phyloP scores from a whole-genome alignment of 2,113 vertebrate species.

The Meriones unguiculatus region DNA sequence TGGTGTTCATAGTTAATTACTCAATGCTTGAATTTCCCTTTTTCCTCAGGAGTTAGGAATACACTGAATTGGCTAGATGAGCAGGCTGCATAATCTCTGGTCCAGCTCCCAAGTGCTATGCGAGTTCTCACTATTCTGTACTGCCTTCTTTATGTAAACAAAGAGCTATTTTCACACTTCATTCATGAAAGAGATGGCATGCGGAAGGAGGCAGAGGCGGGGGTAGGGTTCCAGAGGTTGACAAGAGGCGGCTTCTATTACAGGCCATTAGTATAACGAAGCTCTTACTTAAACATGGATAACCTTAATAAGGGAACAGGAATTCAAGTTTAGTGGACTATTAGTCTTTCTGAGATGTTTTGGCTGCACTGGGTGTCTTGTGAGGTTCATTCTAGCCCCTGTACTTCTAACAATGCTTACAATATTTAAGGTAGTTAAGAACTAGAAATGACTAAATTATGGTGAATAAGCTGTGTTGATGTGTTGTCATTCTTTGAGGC shows the following conservation, averaged over 20 bases:
- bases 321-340: background rate
- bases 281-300: background rate
- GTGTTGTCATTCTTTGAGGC: background rate
- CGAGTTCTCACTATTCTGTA: background rate
- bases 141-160: conserved; percentile 65
- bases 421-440: background rate
- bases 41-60: conserved; percentile 5
- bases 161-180: conserved; percentile 65
- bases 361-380: background rate
- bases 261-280: background rate
- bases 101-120: conserved; percentile 17
- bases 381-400: background rate
- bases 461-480: background rate
- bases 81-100: background rate
- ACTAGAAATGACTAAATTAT: conserved; percentile 45
- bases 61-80: conserved; percentile 55
- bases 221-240: background rate
- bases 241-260: background rate
- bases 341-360: background rate
- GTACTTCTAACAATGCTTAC: background rate
- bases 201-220: background rate
- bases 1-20: background rate
- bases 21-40: background rate
- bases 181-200: conserved; percentile 53
- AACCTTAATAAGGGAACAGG: background rate